Evolutionary conservation across 2,888 invertebrate genomes (phyloP), one percentile per base, ranked within the genome.

Genomic region (Amphipoea oculea): DNA sequence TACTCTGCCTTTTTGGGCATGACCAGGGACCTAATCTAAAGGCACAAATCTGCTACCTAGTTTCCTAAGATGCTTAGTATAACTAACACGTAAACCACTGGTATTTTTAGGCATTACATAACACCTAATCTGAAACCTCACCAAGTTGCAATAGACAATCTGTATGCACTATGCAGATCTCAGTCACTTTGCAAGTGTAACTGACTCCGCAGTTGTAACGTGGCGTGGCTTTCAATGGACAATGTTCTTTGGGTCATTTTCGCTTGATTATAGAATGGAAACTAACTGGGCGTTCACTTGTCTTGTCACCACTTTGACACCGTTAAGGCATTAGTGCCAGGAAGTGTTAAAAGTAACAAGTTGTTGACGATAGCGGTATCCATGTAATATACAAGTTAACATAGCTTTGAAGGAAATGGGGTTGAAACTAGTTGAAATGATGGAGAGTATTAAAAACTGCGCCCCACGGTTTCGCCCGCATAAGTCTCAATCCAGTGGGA

Each of bases 261-360:
- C 86, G 76, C 76, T 82, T 86, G 85, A 86, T 86, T 86, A 84
- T 81, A 40, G 84, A n/a, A 76, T 78, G 68, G 76, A 81, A 84
- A 84, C 85, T 68, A 76, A 74, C 73, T 81, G 78, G 85, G 82
- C 76, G 85, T 86, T 81, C 84, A 84, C 76, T 88, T 80, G 83
- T 82, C 84, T 84, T 87, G 85, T 83, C 83, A 48, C 23, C 72
- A 79, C 82, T 80, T 73, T 84, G 89, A 89, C 89, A 89, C 88
- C 89, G 79, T 89, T 89, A 82, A 81, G 71, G 85, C 81, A 81
- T 79, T 84, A 86, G 65, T 78, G 86, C 71, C 86, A 86, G 88
- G 88, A 88, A 89, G 79, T 86, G 88, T 66, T 78, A 76, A 69
- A 88, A 88, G 81, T 86, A 78, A 88, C 79, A 88, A 89, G 89